These are phyloP conservation scores for Poecilia picta DNA, from an alignment of 2,797 vertebrate species.

Conservation along the genomic window DNA sequence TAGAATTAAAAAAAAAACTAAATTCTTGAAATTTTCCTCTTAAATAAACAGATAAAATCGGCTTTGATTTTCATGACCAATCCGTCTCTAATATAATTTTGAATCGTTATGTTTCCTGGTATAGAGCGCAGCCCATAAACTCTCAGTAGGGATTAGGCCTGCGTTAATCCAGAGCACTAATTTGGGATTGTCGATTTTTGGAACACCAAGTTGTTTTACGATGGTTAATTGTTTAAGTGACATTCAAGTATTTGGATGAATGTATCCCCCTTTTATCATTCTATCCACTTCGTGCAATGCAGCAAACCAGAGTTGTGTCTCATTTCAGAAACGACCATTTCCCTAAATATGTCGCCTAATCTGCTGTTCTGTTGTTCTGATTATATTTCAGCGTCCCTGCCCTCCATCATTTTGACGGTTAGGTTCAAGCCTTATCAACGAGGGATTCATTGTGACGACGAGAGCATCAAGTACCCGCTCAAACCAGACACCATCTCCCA, in stretches of 20 bases:
- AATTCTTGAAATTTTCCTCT: constrained; percentile 17
- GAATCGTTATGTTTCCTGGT: background rate
- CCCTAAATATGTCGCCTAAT: background rate
- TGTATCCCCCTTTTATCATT: background rate
- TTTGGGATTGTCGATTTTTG: background rate
- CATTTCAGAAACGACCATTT: background rate
- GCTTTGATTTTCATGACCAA: background rate
- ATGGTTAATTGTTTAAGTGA: background rate
- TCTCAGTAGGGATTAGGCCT: background rate
- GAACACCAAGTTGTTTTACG: background rate
- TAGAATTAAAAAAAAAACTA: constrained; percentile 26
- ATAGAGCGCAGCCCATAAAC: background rate
- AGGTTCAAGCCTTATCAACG: constrained; percentile 86
- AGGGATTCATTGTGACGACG: constrained; percentile 89
- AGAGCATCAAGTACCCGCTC: constrained; percentile 91
- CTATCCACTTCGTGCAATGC: background rate
- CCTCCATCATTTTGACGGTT: constrained; percentile 87
- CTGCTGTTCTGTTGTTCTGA: constrained; percentile 27
- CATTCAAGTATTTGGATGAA: background rate
- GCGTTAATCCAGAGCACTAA: background rate
- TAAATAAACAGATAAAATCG: constrained; percentile 6
- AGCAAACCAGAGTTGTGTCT: background rate
- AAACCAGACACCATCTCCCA: constrained; percentile 91
- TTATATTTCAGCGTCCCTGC: constrained; percentile 83
- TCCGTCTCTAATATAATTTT: background rate